These are phyloP conservation scores for Halictus quadricinctus DNA, from an alignment of 2,888 invertebrate genomes.

Conservation along the genomic window DNA sequence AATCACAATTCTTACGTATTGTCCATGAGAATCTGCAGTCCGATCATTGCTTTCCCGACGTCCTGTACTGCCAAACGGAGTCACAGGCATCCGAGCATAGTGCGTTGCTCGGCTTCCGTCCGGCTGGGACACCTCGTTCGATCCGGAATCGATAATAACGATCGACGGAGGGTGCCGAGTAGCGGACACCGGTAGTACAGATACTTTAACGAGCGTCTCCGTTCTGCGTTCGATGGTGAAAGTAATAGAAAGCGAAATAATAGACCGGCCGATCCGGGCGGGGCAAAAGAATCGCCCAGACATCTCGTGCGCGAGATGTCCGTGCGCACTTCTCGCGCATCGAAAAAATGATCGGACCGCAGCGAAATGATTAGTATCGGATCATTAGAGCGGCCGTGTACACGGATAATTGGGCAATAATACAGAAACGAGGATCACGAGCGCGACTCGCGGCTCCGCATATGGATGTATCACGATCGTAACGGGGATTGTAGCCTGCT, in stretches of 20 bases:
- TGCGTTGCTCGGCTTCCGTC: not conserved
- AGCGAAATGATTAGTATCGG: constrained; percentile 65
- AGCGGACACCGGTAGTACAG: constrained; percentile 32
- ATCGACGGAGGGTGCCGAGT: constrained; percentile 5
- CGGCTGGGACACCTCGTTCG: not conserved
- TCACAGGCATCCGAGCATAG: not conserved
- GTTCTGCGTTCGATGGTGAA: constrained; percentile 52
- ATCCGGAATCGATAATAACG: constrained; percentile 3
- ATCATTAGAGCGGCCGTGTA: constrained; percentile 60
- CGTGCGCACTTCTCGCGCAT: not conserved
- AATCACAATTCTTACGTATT: not conserved
- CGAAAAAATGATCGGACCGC: constrained; percentile 31
- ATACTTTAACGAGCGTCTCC: constrained; percentile 42
- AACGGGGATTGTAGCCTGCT: constrained; percentile 52
- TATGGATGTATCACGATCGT: constrained; percentile 63
- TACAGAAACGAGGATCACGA: constrained; percentile 66
- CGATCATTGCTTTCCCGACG: not conserved
- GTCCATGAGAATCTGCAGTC: not conserved
- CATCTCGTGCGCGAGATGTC: constrained; percentile 25
- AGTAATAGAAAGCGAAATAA: constrained; percentile 66
- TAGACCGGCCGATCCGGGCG: constrained; percentile 21
- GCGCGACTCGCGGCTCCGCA: constrained; percentile 49
- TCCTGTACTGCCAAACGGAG: not conserved
- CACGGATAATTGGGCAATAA: constrained; percentile 69
- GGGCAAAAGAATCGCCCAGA: constrained; percentile 22